Evolutionary conservation across 2,888 invertebrate genomes (phyloP), one percentile per base, ranked within the genome.

Genomic region (Scrobipalpa costella): DNA sequence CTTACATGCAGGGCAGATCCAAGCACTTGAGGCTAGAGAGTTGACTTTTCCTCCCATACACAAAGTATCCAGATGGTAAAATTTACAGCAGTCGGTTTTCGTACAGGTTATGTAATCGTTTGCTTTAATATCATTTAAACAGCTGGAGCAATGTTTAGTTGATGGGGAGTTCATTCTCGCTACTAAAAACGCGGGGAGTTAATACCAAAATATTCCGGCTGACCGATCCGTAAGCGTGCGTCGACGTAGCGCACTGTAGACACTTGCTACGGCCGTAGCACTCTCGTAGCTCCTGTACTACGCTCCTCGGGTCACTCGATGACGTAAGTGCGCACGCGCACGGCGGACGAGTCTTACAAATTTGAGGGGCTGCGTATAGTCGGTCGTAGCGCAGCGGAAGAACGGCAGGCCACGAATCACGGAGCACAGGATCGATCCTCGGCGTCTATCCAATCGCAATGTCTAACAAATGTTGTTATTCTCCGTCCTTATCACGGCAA

Each of bases 21-120:
- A 49, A 17, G 49, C 15, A 2, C 7, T 19, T 49, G 1, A 5
- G 1, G 49, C 49, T 2, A 7, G 13, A 13, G 49, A 19, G 49
- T 49, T 15, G 7, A 49, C 49, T 49, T 49, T 49, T 15, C 49
- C 49, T 6, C 49, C 49, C 49, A 49, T 17, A 49, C 49, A 49
- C 7, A 49, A 6, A 49, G 49, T 13, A 15, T 49, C 49, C 5
- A 17, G 6, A 19, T 49, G 49, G 19, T 17, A 49, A 1, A 11
- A 7, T 49, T 49, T 49, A 5, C 15, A n/a, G 13, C 49, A 49
- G 13, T 19, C 15, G 7, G 11, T 15, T 17, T 17, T 49, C 7
- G 11, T 19, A 49, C 49, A 49, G 7, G 49, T 19, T 19, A 49
- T 17, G 49, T 49, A 13, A 2, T 2, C 15, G 2, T 49, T 15